Conservation (phyloP, 2,888 invertebrate genomes). For the Lissonota sp. region DNA sequence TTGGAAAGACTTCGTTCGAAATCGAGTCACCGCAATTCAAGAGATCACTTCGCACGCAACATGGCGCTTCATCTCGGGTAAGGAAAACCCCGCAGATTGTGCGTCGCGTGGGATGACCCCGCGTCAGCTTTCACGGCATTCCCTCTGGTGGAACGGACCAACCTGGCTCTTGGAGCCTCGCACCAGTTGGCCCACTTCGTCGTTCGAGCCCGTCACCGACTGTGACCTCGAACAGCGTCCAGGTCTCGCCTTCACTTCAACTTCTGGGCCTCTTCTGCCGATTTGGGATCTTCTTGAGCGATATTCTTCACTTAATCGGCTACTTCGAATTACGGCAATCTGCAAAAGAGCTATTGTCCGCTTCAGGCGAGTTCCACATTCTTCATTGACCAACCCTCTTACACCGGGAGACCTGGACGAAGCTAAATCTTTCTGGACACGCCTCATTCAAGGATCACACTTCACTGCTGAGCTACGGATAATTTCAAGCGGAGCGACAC, state of each 20-base stretch:
- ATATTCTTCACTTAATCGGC: not conserved
- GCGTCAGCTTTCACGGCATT: constrained; percentile 17
- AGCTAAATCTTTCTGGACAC: constrained; percentile 30
- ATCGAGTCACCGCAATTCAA: constrained; percentile 20
- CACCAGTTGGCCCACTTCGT: not conserved
- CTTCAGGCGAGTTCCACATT: not conserved
- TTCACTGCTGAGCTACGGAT: constrained; percentile 16
- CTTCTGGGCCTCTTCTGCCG: not conserved
- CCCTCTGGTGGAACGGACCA: constrained; percentile 37
- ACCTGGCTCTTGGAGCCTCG: constrained; percentile 9
- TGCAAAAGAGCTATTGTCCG: not conserved
- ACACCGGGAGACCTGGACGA: constrained; percentile 43
- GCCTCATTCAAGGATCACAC: constrained; percentile 25
- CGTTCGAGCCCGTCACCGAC: not conserved
- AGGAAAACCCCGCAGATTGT: not conserved
- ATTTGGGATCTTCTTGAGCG: not conserved
- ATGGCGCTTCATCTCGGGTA: not conserved
- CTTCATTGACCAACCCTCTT: not conserved
- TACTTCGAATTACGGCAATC: constrained; percentile 16
- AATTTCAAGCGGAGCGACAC: not conserved
- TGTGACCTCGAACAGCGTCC: constrained; percentile 9
- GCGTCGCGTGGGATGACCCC: constrained; percentile 37
- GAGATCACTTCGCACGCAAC: not conserved
- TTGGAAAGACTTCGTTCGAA: constrained; percentile 13
- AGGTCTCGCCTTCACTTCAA: no score